Base-by-base conservation (phyloP, 2,888 invertebrate genomes). In the Cecidostiba fungosa region DNA sequence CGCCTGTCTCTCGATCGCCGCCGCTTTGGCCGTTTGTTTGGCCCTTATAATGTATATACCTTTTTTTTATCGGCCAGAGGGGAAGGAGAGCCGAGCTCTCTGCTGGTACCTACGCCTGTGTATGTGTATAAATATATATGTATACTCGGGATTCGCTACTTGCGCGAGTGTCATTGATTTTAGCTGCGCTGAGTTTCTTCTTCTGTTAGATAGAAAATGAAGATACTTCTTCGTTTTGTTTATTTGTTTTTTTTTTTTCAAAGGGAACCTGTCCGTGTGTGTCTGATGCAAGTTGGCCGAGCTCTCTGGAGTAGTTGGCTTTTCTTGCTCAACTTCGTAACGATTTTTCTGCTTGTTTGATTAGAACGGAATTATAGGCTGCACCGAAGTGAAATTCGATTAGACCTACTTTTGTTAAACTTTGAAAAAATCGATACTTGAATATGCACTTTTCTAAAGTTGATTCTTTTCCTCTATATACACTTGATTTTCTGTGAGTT, bases 321-420 rank as follows among this genome's bases (percentile, higher is more conserved):
- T 66, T 66, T 29, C 29, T 66, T 66, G 26, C 26, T 66, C 29
- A 66, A 29, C 66, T 66, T 66, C 12, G 66, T 66, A 66, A 66
- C 66, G 66, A 66, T 66, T 66, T 66, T 66, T 66, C 26, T 66
- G 66, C 26, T 29, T 66, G 29, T 66, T 66, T 66, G 66, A 66
- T 66, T 14, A 66, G 29, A 26, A 14, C 26, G 29, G 29, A 66
- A 29, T 26, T 66, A 66, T 66, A 29, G 26, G 29, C 66, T 66
- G 66, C 29, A 66, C 54, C 43, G 2, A 23, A 59, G 29, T 66
- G 4, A 66, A 66, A 29, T 66, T 66, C 66, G 66, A 66, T 66
- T 29, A 66, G 29, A 66, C 66, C 66, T 66, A 66, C 66, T 66
- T 66, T 66, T 66, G 29, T 66, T 29, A 26, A n/a, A 26, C 29